phyloP scores from a whole-genome alignment of 2,113 vertebrate genomes.

The Nipponia nippon region DNA sequence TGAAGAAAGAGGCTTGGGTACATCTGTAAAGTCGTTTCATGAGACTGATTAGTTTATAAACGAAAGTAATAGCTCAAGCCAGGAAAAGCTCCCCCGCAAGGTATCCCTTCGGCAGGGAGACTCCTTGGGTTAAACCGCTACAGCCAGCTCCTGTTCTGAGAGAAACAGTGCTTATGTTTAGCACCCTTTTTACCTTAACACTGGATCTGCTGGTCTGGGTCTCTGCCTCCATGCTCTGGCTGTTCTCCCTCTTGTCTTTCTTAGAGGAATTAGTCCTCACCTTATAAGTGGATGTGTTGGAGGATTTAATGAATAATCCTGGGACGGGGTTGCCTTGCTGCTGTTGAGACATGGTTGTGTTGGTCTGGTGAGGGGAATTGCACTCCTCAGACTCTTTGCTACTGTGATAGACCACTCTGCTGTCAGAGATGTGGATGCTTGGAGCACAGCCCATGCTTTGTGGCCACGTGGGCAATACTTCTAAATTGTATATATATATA shows the following conservation, averaged over 20 bases:
- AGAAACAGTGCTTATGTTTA: constrained; percentile 27
- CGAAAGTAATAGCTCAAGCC: neutral
- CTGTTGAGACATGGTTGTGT: constrained; percentile 74
- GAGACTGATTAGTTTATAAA: neutral
- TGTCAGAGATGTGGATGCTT: constrained; percentile 94
- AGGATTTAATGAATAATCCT: constrained; percentile 88
- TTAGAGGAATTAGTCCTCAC: constrained; percentile 76
- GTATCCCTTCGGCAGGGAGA: neutral
- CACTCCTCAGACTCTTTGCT: constrained; percentile 91
- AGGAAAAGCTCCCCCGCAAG: neutral
- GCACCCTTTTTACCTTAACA: constrained; percentile 68
- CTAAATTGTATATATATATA: constrained; percentile 27
- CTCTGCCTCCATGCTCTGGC: constrained; percentile 70
- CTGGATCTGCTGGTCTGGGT: constrained; percentile 62
- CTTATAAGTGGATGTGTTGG: constrained; percentile 80
- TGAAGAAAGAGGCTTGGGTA: neutral
- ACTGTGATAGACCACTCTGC: constrained; percentile 85
- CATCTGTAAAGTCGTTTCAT: neutral
- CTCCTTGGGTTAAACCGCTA: neutral
- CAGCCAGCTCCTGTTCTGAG: constrained; percentile 19
- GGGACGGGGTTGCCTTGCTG: constrained; percentile 82
- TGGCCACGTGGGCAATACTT: constrained; percentile 59
- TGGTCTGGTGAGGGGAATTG: constrained; percentile 86
- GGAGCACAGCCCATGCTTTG: constrained; percentile 96
- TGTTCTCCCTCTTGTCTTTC: constrained; percentile 69